Evolutionary conservation across 2,888 invertebrate species (phyloP), one percentile per base, ranked within the genome.

Genomic region (Perdita meconis): DNA sequence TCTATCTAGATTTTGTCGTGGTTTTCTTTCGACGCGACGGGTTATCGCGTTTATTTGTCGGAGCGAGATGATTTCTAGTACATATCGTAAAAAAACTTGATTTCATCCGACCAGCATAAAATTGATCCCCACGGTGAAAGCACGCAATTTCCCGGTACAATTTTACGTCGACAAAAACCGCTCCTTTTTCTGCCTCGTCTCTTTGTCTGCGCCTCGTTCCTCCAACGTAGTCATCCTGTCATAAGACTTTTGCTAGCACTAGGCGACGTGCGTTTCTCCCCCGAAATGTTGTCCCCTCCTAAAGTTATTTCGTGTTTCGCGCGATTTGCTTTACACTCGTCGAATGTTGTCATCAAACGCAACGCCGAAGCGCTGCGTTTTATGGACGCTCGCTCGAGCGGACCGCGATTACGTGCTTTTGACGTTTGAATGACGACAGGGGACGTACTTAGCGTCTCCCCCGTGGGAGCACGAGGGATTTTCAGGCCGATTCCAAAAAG

Each of bases 341-440:
- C 55, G 56, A 47, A 56, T 44, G 66, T 76, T 69, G 74, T 71
- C 47, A 67, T 69, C 73, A 56, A 44, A 50, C 67, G 56, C 64
- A 80, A 63, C 55, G 72, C 59, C 64, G 73, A 60, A 75, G 61
- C 61, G 66, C 82, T 84, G 82, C 78, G 72, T 82, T 84, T 84
- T 82, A 82, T 80, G 64, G 82, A 44, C 65, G 63, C 19, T 61
- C 70, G 69, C 59, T 40, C 59, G 60, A 53, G 53, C 59, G 67
- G 38, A 10, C 44, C 53, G 47, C 57, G 50, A 67, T 65, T 73
- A 77, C 61, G 73, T 79, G 82, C 63, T 80, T 77, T 73, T 79
- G 86, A 87, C 82, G 71, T 87, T 82, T 78, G 81, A 82, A 87
- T 72, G 84, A 82, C 80, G 70, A 38, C 69, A 34, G 55, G 47